Percentiles rank a stretch among this genome's conserved stretches.
Conservation (phyloP, 1,140 invertebrate species). For the Nylanderia fulva region DNA sequence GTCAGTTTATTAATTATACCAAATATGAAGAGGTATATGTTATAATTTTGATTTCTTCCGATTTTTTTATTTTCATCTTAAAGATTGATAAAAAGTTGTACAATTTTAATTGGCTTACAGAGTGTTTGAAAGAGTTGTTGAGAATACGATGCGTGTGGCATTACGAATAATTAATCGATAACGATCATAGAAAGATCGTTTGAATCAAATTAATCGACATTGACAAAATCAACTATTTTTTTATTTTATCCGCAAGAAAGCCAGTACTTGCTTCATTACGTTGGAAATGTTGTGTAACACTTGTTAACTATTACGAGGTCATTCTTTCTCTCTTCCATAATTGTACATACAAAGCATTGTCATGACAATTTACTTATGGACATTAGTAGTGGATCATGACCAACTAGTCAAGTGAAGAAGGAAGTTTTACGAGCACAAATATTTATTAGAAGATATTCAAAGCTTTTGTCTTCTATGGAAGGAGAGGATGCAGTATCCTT, state of each 20-base stretch:
- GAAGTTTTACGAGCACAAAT: conserved; percentile 84
- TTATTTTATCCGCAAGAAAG: conserved; percentile 71
- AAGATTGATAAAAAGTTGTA: conserved; percentile 31
- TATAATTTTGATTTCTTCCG: conserved; percentile 15
- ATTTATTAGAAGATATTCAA: conserved; percentile 72
- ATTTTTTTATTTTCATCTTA: conserved; percentile 5
- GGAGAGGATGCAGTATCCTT: conserved; percentile 56
- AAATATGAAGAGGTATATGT: neutral
- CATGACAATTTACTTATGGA: conserved; percentile 82
- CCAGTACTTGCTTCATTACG: conserved; percentile 71
- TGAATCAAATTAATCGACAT: conserved; percentile 21
- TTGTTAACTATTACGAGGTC: conserved; percentile 71
- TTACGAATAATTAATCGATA: conserved; percentile 54
- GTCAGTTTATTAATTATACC: neutral
- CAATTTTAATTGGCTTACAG: conserved; percentile 25
- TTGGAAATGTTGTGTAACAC: conserved; percentile 66
- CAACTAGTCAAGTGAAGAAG: conserved; percentile 82
- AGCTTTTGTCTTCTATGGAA: conserved; percentile 60
- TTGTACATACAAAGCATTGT: conserved; percentile 83
- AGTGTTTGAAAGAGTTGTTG: conserved; percentile 21
- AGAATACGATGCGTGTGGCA: conserved; percentile 28
- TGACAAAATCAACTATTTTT: conserved; percentile 32
- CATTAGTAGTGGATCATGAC: conserved; percentile 79
- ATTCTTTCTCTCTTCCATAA: conserved; percentile 74
- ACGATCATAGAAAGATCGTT: conserved; percentile 17